Evolutionary conservation across 2,797 vertebrate species (phyloP).

Genomic region (Fringilla coelebs): DNA sequence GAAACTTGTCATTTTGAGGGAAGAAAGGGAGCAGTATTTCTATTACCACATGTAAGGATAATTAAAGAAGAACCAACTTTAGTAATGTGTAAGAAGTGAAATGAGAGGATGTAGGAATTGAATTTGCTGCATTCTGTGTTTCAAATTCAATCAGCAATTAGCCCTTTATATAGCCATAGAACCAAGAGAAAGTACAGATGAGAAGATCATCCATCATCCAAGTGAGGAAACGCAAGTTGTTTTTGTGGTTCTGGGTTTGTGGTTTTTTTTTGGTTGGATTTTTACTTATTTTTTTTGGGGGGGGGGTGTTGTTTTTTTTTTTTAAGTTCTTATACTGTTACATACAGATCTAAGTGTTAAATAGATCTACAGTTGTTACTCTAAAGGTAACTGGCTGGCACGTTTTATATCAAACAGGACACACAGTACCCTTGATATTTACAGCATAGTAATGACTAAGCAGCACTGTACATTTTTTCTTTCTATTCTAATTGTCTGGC

Average conservation of each 20-base stretch:
- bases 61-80: neutral
- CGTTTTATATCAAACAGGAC: neutral
- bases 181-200: neutral
- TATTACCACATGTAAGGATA: neutral
- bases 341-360: neutral
- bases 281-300: too few species aligned
- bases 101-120: neutral
- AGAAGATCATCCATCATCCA: neutral
- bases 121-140: constrained; percentile 1
- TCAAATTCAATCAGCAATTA: constrained; percentile 14
- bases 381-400: neutral
- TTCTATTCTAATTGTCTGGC: constrained; percentile 7
- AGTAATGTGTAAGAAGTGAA: neutral
- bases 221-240: neutral
- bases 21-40: neutral
- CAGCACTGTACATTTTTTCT: neutral
- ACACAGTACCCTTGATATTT: neutral
- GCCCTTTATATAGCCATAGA: neutral
- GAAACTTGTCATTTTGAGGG: neutral
- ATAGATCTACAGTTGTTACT: neutral
- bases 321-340: neutral
- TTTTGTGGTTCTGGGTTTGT: neutral
- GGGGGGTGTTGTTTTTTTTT: too few species aligned
- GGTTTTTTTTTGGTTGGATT: too few species aligned
- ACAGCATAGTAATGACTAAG: neutral